Percentiles rank a stretch among this genome's conserved stretches.
Evolutionary conservation across 2,797 vertebrate species (phyloP).

Genomic region (Darevskia nairensis): DNA sequence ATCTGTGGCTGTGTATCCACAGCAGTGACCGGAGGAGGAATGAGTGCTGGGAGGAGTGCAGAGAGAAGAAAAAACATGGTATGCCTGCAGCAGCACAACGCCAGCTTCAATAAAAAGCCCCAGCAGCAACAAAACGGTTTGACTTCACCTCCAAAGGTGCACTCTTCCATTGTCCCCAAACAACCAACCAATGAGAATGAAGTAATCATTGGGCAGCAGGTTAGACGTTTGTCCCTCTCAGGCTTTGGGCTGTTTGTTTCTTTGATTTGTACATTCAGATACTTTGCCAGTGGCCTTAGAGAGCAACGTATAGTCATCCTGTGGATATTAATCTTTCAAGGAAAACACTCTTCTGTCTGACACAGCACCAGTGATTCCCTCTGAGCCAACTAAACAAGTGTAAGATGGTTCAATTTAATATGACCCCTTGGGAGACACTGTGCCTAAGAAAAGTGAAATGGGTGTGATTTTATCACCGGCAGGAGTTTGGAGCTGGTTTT

Average conservation of each 20-base stretch:
- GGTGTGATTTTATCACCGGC: conserved; percentile 14
- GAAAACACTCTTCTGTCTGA: conserved; percentile 38
- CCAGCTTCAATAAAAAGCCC: too few relatives aligned
- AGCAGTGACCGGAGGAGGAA: too few relatives aligned
- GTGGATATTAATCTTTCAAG: conserved; percentile 16
- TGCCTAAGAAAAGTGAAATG: conserved; percentile 32
- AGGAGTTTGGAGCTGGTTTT: conserved; percentile 20
- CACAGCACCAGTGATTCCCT: conserved; percentile 38
- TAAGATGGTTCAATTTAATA: conserved; percentile 22
- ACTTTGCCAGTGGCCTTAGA: conserved; percentile 38
- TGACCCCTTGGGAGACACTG: conserved; percentile 23
- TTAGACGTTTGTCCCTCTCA: not conserved
- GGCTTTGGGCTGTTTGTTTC: not conserved
- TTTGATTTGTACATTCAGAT: conserved; percentile 24
- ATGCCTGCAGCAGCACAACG: too few relatives aligned
- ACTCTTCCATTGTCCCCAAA: too few relatives aligned
- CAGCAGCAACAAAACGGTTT: too few relatives aligned
- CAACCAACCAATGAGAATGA: too few relatives aligned
- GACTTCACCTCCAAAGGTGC: too few relatives aligned
- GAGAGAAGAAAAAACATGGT: too few relatives aligned
- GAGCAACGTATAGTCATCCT: conserved; percentile 32
- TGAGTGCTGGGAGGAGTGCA: too few relatives aligned
- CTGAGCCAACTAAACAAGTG: conserved; percentile 30
- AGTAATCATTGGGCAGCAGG: too few relatives aligned
- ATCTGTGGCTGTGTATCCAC: too few relatives aligned